These are phyloP conservation scores for Otolemur garnettii DNA, from an alignment of 2,113 vertebrate genomes.

Conservation along the genomic window DNA sequence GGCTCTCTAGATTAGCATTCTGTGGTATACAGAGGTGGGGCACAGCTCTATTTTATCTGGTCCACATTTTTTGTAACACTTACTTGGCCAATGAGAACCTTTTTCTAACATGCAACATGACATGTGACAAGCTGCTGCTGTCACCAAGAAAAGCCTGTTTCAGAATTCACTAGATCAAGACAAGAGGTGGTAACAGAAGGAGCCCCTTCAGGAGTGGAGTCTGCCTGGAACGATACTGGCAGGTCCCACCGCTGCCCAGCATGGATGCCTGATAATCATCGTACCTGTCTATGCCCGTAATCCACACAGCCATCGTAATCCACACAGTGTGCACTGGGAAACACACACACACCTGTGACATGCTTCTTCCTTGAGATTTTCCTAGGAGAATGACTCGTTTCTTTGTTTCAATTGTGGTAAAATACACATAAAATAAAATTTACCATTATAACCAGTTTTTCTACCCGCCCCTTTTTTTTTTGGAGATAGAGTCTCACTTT, in stretches of 20 bases:
- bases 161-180: background rate
- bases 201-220: background rate
- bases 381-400: background rate
- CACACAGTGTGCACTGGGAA: background rate
- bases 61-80: background rate
- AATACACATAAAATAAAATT: no score
- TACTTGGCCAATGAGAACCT: background rate
- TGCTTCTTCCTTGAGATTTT: background rate
- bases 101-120: background rate
- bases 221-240: no score
- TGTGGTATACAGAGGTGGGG: background rate
- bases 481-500: no score
- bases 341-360: accelerated
- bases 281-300: background rate
- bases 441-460: background rate
- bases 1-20: background rate
- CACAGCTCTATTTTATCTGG: background rate
- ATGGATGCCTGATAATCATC: no score
- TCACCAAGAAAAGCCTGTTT: background rate
- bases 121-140: background rate
- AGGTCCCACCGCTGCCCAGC: background rate
- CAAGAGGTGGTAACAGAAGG: background rate
- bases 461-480: no score
- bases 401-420: background rate
- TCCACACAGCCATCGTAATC: no score